phyloP scores from a whole-genome alignment of 2,888 invertebrate species.

The Argynnis bischoffii region DNA sequence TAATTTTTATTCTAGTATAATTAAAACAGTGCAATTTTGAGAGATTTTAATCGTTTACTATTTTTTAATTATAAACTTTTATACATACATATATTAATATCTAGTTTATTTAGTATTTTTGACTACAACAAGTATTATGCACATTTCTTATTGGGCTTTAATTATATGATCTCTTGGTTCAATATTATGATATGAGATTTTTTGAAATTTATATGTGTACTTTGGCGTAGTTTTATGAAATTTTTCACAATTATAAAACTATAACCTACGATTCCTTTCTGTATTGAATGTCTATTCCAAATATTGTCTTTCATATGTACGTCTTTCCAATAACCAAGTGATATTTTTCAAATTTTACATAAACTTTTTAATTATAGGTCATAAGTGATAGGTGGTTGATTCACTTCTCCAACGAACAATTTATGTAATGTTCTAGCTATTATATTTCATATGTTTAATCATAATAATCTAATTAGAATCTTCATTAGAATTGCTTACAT shows the following conservation, averaged over 20 bases:
- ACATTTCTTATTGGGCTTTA: constrained; percentile 39
- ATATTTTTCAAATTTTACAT: constrained; percentile 66
- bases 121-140: constrained; percentile 18
- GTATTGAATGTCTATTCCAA: constrained; percentile 22
- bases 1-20: constrained; percentile 4
- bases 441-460: constrained; percentile 53
- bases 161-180: constrained; percentile 41
- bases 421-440: constrained; percentile 42
- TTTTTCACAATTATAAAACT: constrained; percentile 9
- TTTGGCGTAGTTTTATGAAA: constrained; percentile 1
- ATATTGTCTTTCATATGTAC: constrained; percentile 41
- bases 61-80: constrained; percentile 15
- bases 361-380: constrained; percentile 60
- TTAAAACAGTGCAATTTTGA: constrained; percentile 35
- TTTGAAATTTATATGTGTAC: constrained; percentile 14
- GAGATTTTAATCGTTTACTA: constrained; percentile 23
- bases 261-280: too few species aligned
- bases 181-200: constrained; percentile 13
- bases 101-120: constrained; percentile 12
- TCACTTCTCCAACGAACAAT: constrained; percentile 71
- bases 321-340: constrained; percentile 72
- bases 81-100: constrained; percentile 13
- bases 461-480: constrained; percentile 47
- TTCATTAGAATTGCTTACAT: constrained; percentile 46
- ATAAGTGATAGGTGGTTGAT: constrained; percentile 58